These are phyloP conservation scores for Odiellus spinosus DNA, from an alignment of 2,888 invertebrate genomes.

Conservation along the genomic window DNA sequence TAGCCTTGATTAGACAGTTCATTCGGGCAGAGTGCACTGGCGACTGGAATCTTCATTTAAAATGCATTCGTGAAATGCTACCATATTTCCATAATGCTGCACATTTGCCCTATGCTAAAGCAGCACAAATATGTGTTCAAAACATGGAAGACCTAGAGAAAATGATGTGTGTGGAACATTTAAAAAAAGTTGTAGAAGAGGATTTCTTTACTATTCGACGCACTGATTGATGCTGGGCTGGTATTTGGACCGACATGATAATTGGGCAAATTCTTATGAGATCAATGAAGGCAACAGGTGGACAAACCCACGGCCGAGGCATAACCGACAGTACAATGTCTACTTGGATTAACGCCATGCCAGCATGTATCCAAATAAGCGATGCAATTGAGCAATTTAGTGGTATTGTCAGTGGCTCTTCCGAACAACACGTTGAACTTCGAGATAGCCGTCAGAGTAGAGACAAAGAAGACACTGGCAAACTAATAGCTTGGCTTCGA, in stretches of 20 bases:
- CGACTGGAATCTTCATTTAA: background rate
- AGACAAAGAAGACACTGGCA: constrained; percentile 1
- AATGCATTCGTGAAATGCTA: background rate
- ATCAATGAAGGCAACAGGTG: constrained; percentile 4
- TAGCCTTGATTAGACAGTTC: background rate
- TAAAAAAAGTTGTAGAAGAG: background rate
- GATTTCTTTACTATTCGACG: constrained; percentile 2
- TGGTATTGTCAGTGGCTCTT: background rate
- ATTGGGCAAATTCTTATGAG: constrained; percentile 8
- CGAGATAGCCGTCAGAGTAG: background rate
- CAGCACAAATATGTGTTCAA: constrained; percentile 27
- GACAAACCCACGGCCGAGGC: constrained; percentile 5
- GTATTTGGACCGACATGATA: constrained; percentile 8
- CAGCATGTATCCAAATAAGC: background rate
- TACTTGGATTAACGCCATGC: constrained; percentile 5
- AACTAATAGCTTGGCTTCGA: no score
- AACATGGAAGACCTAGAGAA: constrained; percentile 25
- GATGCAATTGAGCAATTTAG: constrained; percentile 2
- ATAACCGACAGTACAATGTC: constrained; percentile 3
- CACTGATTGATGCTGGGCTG: constrained; percentile 3
- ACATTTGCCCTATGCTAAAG: constrained; percentile 28
- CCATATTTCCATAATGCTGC: constrained; percentile 16
- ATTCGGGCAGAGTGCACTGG: background rate
- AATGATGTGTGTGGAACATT: background rate
- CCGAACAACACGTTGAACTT: constrained; percentile 8